Evolutionary conservation across 2,888 invertebrate species (phyloP), one percentile per base, ranked within the genome.

Genomic region (Bellardia pandia): DNA sequence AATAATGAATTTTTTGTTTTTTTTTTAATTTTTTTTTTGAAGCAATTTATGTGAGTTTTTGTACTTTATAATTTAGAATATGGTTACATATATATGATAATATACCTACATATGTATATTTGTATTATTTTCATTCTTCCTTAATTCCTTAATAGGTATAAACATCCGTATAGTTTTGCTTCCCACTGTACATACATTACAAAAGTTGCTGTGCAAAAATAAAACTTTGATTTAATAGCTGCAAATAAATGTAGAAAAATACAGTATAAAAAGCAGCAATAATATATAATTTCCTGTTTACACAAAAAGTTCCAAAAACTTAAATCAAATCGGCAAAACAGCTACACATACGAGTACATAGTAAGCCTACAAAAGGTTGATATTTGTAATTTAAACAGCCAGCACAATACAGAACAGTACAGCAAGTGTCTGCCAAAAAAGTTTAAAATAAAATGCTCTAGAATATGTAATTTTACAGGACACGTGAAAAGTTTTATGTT

Each of bases 271-370:
- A 16, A 68, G 58, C 68, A 86, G 82, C 68, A 85, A 81, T 81
- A 81, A 74, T 77, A 75, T 75, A 87, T 81, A 87, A 87, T 87
- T 87, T 87, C 87, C 87, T 85, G 74, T 78, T 78, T 64, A 69
- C 69, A 86, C 53, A 76, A 56, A 77, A 77, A 86, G 48, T 74
- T 81, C 66, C 42, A 53, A 86, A 68, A 71, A 66, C 53, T 64
- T 71, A 60, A 56, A 81, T 33, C 48, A 60, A 56, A 81, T 33
- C 48, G 14, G 40, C 51, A 30, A 42, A 6, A 45, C 11, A 53
- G 16, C 40, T 23, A 30, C 23, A 6, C 7, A 30, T 14, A 51
- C 14, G 14, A 6, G 1, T 51, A 14, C 14, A 4, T 51, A 48
- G n/a, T n/a, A 23, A 23, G 23, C 14, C 14, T 51, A 51, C 13